Conservation (phyloP, 1,140 invertebrate genomes). For the Asbolus verrucosus region DNA sequence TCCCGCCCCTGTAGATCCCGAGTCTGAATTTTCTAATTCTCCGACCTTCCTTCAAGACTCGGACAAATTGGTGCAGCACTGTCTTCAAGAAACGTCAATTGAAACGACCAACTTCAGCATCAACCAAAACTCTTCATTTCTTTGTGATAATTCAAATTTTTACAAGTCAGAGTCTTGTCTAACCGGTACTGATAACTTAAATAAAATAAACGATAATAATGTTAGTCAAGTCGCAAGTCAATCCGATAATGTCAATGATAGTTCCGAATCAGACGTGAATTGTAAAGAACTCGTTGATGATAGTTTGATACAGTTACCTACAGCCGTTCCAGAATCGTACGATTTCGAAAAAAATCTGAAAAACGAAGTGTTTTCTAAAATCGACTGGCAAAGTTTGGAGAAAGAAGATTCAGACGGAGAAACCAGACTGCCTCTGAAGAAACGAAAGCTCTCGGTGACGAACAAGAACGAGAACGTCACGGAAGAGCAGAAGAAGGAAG, state of each 20-base stretch:
- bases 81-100: constrained; percentile 9
- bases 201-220: neutral
- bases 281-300: neutral
- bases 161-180: constrained; percentile 1
- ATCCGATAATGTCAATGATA: constrained; percentile 3
- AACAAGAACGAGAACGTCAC: constrained; percentile 29
- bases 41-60: constrained; percentile 31
- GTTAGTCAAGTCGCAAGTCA: neutral
- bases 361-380: constrained; percentile 42
- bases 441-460: constrained; percentile 51
- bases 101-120: neutral
- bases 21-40: constrained; percentile 46
- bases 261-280: neutral
- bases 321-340: constrained; percentile 43
- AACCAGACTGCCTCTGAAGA: constrained; percentile 56
- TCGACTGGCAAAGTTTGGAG: constrained; percentile 39
- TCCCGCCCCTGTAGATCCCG: neutral
- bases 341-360: constrained; percentile 49
- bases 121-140: neutral
- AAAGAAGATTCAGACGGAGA: constrained; percentile 50
- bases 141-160: constrained; percentile 40
- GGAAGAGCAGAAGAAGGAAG: constrained; percentile 48
- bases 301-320: constrained; percentile 33
- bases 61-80: constrained; percentile 28
- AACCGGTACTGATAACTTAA: neutral